Conservation (phyloP, 2,797 vertebrate species). For the Leucoraja ocellata region DNA sequence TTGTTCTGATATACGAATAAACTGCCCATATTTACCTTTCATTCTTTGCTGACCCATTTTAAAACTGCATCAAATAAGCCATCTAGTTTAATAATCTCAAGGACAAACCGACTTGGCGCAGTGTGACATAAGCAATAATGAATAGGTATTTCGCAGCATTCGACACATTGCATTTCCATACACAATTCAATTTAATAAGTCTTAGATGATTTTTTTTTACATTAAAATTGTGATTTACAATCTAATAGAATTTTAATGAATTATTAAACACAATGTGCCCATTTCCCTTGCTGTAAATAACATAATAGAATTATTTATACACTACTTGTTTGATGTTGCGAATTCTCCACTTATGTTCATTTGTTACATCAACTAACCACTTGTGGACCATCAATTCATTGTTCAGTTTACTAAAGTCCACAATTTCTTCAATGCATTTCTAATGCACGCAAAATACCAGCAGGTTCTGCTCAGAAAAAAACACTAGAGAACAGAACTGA, state of each 20-base stretch:
- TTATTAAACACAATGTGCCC: conserved; percentile 14
- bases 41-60: conserved; percentile 14
- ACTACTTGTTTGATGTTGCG: neutral
- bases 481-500: neutral
- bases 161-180: neutral
- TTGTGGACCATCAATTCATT: conserved; percentile 34
- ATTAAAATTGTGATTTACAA: conserved; percentile 3
- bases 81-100: neutral
- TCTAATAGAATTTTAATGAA: conserved; percentile 26
- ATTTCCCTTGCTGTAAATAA: neutral
- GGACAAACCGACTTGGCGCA: neutral
- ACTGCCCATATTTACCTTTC: neutral
- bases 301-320: neutral
- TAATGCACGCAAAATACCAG: conserved; percentile 9
- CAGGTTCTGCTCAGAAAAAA: conserved; percentile 7
- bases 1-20: neutral
- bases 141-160: neutral
- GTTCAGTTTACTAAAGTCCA: neutral
- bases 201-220: neutral
- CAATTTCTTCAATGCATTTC: conserved; percentile 20
- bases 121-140: neutral
- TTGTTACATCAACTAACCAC: neutral
- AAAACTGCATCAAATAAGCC: neutral
- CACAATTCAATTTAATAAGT: conserved; percentile 24
- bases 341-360: conserved; percentile 9